Evolutionary conservation across 1,140 invertebrate species (phyloP).

Genomic region (Caenorhabditis briggsae): DNA sequence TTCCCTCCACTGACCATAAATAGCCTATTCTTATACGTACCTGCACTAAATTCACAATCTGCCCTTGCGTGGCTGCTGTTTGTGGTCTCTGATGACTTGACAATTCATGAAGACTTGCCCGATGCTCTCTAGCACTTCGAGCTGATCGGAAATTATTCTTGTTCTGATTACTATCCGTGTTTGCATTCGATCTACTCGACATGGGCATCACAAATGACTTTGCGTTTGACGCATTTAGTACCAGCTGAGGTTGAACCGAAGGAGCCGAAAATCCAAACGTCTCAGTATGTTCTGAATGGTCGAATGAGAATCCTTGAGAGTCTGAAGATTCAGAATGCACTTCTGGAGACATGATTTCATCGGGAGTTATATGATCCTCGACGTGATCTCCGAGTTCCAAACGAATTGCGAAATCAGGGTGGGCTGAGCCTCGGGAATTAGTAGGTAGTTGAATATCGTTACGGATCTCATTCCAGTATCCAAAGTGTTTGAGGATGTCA

Average conservation of each 20-base stretch:
- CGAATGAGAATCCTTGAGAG: slow-evolving; percentile 43
- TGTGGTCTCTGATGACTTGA: background rate
- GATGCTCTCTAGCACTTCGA: background rate
- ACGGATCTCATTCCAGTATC: slow-evolving; percentile 76
- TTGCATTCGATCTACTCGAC: background rate
- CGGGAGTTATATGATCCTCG: background rate
- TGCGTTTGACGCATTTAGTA: slow-evolving; percentile 19
- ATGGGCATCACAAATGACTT: slow-evolving; percentile 34
- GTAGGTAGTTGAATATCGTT: slow-evolving; percentile 17
- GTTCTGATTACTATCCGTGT: background rate
- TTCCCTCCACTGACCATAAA: no score
- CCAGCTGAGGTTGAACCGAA: background rate
- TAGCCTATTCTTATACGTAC: background rate
- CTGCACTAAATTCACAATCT: slow-evolving; percentile 37
- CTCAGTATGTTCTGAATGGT: slow-evolving; percentile 28
- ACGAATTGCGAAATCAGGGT: slow-evolving; percentile 23
- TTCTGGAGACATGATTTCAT: slow-evolving; percentile 21
- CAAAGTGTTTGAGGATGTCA: slow-evolving; percentile 92
- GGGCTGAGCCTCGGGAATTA: background rate
- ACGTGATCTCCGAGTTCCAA: background rate
- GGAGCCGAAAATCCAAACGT: background rate
- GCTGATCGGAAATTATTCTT: background rate
- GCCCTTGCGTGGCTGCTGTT: background rate
- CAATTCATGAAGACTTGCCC: slow-evolving; percentile 8
- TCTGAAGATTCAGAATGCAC: slow-evolving; percentile 7